These are phyloP conservation scores for Drosophila suzukii DNA, from an alignment of 1,140 invertebrate genomes.

Conservation along the genomic window DNA sequence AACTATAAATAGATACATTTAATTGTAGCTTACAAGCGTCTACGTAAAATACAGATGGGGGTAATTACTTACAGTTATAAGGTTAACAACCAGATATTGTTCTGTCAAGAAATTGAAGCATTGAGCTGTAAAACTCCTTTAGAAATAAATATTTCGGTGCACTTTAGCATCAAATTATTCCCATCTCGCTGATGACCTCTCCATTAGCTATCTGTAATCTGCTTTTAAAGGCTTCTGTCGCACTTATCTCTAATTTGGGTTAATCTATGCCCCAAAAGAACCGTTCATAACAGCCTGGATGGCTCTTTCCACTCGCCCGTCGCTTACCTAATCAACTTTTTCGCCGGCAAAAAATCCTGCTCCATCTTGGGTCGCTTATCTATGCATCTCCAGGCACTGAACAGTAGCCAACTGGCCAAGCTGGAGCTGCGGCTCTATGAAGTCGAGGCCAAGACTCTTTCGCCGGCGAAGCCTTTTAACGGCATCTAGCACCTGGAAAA, in stretches of 20 bases:
- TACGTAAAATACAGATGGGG: too few relatives aligned
- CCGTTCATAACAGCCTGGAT: constrained; percentile 19
- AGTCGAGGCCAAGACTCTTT: neutral
- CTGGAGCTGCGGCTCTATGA: constrained; percentile 5
- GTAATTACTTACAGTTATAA: too few relatives aligned
- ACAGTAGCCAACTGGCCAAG: constrained; percentile 51
- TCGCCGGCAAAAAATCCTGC: constrained; percentile 15
- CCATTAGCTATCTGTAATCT: constrained; percentile 28
- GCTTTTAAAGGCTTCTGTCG: constrained; percentile 23
- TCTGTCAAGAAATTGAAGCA: too few relatives aligned
- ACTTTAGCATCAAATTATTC: constrained; percentile 6
- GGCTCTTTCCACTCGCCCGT: constrained; percentile 7
- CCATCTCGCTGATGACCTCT: constrained; percentile 5
- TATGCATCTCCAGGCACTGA: constrained; percentile 57
- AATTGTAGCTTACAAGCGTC: too few relatives aligned
- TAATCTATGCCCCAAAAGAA: constrained; percentile 54
- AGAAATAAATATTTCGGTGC: too few relatives aligned
- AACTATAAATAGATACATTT: too few relatives aligned
- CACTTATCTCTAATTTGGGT: constrained; percentile 47
- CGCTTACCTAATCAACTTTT: constrained; percentile 19
- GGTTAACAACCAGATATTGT: too few relatives aligned
- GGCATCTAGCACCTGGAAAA: constrained; percentile 63
- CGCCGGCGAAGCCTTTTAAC: constrained; percentile 57
- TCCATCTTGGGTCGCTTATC: constrained; percentile 47
- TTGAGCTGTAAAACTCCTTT: neutral